Conservation (phyloP, 2,888 invertebrate species). For the Agonopterix arenella region DNA sequence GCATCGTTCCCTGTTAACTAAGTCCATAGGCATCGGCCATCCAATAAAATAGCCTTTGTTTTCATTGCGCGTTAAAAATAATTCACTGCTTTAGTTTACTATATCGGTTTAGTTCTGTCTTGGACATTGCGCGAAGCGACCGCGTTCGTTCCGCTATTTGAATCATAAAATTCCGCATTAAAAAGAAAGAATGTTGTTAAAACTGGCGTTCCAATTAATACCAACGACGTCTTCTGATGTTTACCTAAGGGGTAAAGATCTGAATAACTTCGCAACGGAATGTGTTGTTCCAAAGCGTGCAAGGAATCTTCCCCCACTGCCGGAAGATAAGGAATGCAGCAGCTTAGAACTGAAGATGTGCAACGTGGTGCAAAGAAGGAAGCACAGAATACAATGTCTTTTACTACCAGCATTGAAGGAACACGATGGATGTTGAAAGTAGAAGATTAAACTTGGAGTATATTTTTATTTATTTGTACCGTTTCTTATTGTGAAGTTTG, state of each 20-base stretch:
- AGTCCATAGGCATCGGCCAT: slow-evolving; percentile 12
- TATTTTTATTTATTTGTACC: too few relatives aligned
- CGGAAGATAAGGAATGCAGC: slow-evolving; percentile 63
- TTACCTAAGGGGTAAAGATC: slow-evolving; percentile 42
- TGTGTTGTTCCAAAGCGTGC: slow-evolving; percentile 54
- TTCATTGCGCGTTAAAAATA: slow-evolving; percentile 16
- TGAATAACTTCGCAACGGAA: slow-evolving; percentile 51
- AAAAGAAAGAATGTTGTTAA: slow-evolving; percentile 43
- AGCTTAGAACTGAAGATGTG: slow-evolving; percentile 48
- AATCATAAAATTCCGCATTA: neutral
- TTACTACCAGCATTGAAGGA: slow-evolving; percentile 55
- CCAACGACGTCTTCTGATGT: slow-evolving; percentile 52
- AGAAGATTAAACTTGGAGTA: too few relatives aligned
- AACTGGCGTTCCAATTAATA: slow-evolving; percentile 45
- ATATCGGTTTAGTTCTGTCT: neutral
- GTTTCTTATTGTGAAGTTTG: too few relatives aligned
- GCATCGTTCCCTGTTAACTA: slow-evolving; percentile 28
- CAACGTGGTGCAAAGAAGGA: slow-evolving; percentile 39
- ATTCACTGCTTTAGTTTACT: neutral
- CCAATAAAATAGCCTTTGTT: slow-evolving; percentile 18
- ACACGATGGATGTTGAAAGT: slow-evolving; percentile 54
- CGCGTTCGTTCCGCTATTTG: neutral
- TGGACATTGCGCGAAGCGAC: neutral
- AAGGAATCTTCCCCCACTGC: slow-evolving; percentile 50
- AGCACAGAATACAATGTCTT: slow-evolving; percentile 46